Percentiles rank a stretch among this genome's conserved stretches.
phyloP scores from a whole-genome alignment of 2,888 invertebrate species.

The Alentia gelatinosa region DNA sequence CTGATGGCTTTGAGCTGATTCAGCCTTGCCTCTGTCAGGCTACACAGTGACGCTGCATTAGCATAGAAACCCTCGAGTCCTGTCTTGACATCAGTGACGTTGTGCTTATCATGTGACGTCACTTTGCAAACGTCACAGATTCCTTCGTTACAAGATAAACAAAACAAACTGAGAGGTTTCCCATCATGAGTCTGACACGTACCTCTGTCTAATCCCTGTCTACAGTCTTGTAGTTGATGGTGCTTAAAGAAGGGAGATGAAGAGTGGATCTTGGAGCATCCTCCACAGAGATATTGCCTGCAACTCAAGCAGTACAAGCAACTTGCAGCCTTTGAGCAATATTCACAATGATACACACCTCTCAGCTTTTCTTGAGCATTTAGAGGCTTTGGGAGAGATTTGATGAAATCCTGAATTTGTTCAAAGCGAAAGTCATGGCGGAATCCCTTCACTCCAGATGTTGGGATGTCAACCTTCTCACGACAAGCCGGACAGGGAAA shows the following conservation, averaged over 20 bases:
- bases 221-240: background rate
- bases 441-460: conserved; percentile 39
- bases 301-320: background rate
- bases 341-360: too few relatives aligned
- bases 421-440: conserved; percentile 38
- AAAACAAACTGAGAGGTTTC: background rate
- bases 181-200: background rate
- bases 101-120: conserved; percentile 32
- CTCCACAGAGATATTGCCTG: background rate
- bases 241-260: background rate
- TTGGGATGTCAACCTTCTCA: conserved; percentile 6
- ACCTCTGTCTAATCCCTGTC: background rate
- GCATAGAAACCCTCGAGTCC: conserved; percentile 33
- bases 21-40: background rate
- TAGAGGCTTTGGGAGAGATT: background rate
- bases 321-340: background rate
- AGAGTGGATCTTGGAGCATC: background rate
- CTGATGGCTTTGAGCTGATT: conserved; percentile 16
- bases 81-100: background rate
- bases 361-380: background rate
- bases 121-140: conserved; percentile 4
- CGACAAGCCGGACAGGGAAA: conserved; percentile 52
- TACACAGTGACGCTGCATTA: background rate
- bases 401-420: conserved; percentile 38
- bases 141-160: background rate